A percentile compares a stretch with the other conserved stretches of the same genome.
These are phyloP conservation scores for Oreochromis niloticus DNA, from an alignment of 2,113 vertebrate species.

Conservation along the genomic window DNA sequence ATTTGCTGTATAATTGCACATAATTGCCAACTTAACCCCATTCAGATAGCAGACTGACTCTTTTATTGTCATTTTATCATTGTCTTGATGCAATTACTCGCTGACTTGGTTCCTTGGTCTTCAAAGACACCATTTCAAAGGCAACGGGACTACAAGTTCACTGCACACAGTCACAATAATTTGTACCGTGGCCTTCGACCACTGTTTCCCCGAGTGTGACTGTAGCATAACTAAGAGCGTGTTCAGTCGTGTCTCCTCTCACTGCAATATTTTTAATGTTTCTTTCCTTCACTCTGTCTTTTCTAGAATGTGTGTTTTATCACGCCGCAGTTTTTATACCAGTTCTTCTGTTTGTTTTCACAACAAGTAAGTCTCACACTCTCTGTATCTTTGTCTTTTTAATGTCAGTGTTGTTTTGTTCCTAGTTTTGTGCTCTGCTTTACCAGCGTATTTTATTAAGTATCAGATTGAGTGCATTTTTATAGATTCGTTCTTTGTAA, in stretches of 20 bases:
- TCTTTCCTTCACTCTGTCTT: constrained; percentile 55
- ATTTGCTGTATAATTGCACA: neutral
- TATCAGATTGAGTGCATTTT: neutral
- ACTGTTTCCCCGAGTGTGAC: neutral
- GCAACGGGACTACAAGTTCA: neutral
- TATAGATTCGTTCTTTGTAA: neutral
- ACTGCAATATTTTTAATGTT: neutral
- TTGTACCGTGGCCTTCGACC: neutral
- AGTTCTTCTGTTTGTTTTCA: constrained; percentile 99
- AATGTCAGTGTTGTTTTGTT: neutral
- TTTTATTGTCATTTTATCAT: neutral
- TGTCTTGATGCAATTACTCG: neutral
- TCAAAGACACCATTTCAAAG: neutral
- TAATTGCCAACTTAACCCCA: neutral
- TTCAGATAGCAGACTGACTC: neutral
- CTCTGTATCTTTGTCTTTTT: neutral
- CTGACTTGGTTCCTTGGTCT: neutral
- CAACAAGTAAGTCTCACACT: constrained; percentile 89
- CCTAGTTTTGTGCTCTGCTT: neutral
- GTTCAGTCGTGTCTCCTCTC: neutral
- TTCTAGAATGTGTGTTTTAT: constrained; percentile 99
- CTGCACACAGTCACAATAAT: neutral
- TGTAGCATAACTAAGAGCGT: neutral
- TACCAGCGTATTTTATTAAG: neutral
- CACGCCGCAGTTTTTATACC: constrained; percentile 99